Evolutionary conservation across 2,113 vertebrate genomes (phyloP).

Genomic region (Myotis lucifugus): DNA sequence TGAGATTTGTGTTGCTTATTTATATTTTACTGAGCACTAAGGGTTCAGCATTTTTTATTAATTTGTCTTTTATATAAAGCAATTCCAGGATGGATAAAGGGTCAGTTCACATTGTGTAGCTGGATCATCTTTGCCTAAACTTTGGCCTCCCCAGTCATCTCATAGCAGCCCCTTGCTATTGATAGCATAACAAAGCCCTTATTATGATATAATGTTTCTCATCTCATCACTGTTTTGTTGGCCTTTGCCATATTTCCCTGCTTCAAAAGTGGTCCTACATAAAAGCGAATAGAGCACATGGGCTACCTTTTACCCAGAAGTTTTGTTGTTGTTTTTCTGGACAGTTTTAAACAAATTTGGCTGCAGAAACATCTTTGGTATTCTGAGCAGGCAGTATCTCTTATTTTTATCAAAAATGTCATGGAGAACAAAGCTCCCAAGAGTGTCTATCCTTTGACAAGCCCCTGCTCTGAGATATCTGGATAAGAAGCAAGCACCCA

Average conservation of each 20-base stretch:
- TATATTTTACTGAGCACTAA: constrained; percentile 34
- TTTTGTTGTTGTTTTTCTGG: neutral
- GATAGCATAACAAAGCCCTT: constrained; percentile 43
- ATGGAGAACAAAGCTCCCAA: constrained; percentile 4
- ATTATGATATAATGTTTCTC: constrained; percentile 14
- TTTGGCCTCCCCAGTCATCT: neutral
- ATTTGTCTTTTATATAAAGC: constrained; percentile 43
- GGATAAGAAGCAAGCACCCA: neutral
- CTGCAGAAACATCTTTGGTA: neutral
- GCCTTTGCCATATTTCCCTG: neutral
- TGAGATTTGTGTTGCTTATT: constrained; percentile 30
- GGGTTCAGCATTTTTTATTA: constrained; percentile 36
- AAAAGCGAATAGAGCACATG: constrained; percentile 2
- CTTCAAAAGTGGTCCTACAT: constrained; percentile 42
- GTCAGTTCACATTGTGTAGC: constrained; percentile 22
- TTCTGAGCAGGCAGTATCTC: neutral
- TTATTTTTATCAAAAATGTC: constrained; percentile 48
- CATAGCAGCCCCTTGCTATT: neutral
- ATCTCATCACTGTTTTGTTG: constrained; percentile 2
- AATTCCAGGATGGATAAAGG: constrained; percentile 14
- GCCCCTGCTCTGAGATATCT: neutral
- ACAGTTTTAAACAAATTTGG: constrained; percentile 10
- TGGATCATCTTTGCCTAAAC: constrained; percentile 6
- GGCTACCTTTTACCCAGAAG: neutral
- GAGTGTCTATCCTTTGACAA: neutral